Evolutionary conservation across 2,888 invertebrate genomes (phyloP), one percentile per base, ranked within the genome.

Genomic region (Eupithecia subumbrata): DNA sequence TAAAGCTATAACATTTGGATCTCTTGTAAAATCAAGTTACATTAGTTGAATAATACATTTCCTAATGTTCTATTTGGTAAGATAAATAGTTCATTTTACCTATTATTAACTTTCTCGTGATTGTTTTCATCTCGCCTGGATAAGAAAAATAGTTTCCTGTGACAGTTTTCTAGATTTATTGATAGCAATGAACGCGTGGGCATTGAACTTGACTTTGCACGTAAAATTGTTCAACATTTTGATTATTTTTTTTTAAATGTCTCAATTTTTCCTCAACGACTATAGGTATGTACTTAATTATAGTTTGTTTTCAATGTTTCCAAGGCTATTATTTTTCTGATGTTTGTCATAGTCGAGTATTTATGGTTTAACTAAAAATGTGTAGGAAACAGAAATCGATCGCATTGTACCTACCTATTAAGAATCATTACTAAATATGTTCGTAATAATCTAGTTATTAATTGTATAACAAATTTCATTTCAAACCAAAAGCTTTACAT

Each of bases 151-250:
- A 22, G 22, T 71, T 68, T 71, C 43, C 68, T 69, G 25, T 75
- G 73, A 66, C 73, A 66, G 71, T 78, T 73, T 79, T 77, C 78
- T 69, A 79, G 73, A 82, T 81, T 80, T 79, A 81, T 81, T 74
- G 73, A 68, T 72, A 78, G 73, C 70, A 68, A 76, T 71, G 70
- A 71, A 79, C 68, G 84, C 78, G 83, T 81, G 82, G 83, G 83
- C 63, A 69, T 45, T 72, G 77, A 73, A 77, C 84, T 83, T 85
- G 86, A 85, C 85, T 84, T 85, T 87, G 87, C 82, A 82, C 79
- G 76, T 40, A n/a, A 67, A 25, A 60, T 60, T 60, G 25, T 60
- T 25, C 12, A 25, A 14, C 5, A 25, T 22, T 5, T 14, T 56
- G 22, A 8, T 18, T 56, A 56, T 60, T 25, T 60, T 25, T 56